A percentile compares a stretch with the other conserved stretches of the same genome.
These are phyloP conservation scores for Heteromyza rotundicornis DNA, from an alignment of 2,888 invertebrate species.

Conservation along the genomic window DNA sequence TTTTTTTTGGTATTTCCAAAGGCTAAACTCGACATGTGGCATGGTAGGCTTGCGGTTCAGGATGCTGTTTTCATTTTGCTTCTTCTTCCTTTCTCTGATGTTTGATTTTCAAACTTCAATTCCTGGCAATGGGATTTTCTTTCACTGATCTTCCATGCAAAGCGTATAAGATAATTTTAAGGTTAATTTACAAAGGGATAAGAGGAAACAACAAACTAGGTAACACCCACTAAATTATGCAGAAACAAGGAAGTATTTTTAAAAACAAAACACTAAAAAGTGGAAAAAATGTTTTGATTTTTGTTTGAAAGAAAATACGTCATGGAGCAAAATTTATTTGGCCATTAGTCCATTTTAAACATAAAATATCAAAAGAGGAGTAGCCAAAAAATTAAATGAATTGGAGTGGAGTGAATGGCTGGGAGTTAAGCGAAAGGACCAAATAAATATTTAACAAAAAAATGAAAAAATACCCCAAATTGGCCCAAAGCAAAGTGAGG, in stretches of 20 bases:
- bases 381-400: too few species aligned
- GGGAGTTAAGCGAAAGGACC: not conserved
- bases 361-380: not conserved
- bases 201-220: not conserved
- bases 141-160: not conserved
- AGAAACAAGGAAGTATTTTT: not conserved
- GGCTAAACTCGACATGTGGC: not conserved
- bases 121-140: not conserved
- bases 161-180: not conserved
- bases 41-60: not conserved
- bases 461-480: not conserved
- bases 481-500: slow-evolving; percentile 27
- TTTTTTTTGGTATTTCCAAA: not conserved
- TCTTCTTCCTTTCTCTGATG: not conserved
- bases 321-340: not conserved
- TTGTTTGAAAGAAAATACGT: not conserved
- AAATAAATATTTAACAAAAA: not conserved
- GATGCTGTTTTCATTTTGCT: not conserved
- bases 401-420: too few species aligned
- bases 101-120: not conserved
- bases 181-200: not conserved
- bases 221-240: slow-evolving; percentile 2
- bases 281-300: not conserved
- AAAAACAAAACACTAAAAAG: not conserved
- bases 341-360: not conserved